These are phyloP conservation scores for Drosophila ananassae DNA, from an alignment of 1,140 invertebrate genomes.

Conservation along the genomic window DNA sequence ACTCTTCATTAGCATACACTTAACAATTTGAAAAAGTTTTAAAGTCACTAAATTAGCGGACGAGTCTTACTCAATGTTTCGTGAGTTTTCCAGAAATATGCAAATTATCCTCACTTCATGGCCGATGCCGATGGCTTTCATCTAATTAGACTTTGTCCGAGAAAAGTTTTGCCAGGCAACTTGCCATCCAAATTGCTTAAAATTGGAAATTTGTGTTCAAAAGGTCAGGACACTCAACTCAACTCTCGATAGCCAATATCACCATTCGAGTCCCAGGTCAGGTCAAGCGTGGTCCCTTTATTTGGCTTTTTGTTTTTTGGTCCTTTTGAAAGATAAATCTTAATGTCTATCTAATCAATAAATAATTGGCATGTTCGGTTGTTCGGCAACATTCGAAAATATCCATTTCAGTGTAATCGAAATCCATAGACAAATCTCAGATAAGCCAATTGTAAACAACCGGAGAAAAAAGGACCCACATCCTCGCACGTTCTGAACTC, in stretches of 20 bases:
- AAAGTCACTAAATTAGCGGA: constrained; percentile 40
- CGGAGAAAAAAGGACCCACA: constrained; percentile 17
- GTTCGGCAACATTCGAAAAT: constrained; percentile 25
- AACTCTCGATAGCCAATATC: not conserved
- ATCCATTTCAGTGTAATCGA: constrained; percentile 47
- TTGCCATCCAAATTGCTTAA: constrained; percentile 38
- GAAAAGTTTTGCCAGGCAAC: constrained; percentile 21
- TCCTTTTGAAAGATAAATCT: constrained; percentile 41
- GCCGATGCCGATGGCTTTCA: constrained; percentile 27
- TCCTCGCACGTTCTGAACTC: not conserved
- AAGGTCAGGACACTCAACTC: constrained; percentile 25
- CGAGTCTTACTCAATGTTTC: constrained; percentile 34
- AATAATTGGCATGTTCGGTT: constrained; percentile 50
- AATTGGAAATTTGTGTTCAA: constrained; percentile 23
- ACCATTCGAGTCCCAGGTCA: not conserved
- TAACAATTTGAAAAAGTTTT: constrained; percentile 33
- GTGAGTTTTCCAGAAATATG: constrained; percentile 35
- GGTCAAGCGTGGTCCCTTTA: constrained; percentile 19
- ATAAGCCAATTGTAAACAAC: constrained; percentile 52
- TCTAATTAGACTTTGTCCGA: constrained; percentile 35
- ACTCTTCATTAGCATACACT: constrained; percentile 36
- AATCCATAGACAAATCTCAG: constrained; percentile 53
- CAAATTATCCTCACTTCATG: constrained; percentile 35
- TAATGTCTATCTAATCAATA: constrained; percentile 52
- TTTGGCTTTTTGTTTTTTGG: constrained; percentile 7